phyloP scores from a whole-genome alignment of 2,797 vertebrate genomes.

The Acipenser ruthenus region DNA sequence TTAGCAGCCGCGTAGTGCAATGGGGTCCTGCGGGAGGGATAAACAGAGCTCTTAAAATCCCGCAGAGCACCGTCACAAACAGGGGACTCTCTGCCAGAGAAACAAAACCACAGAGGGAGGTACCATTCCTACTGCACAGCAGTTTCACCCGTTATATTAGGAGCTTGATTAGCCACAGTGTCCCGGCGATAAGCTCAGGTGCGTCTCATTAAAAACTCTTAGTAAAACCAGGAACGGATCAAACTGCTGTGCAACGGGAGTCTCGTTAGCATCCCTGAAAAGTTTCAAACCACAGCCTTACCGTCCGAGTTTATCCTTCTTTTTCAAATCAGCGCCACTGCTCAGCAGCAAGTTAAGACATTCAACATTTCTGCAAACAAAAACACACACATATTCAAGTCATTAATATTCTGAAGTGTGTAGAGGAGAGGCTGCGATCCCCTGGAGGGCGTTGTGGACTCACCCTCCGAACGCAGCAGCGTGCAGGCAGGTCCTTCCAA shows the following conservation, averaged over 20 bases:
- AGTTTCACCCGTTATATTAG: no score
- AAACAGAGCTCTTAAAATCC: background rate
- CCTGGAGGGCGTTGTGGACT: slow-evolving; percentile 16
- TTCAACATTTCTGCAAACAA: slow-evolving; percentile 78
- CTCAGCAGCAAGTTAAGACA: slow-evolving; percentile 97
- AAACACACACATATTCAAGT: no score
- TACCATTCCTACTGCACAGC: no score
- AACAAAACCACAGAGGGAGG: background rate
- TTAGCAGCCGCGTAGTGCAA: slow-evolving; percentile 94
- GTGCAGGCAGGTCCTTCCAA: slow-evolving; percentile 95
- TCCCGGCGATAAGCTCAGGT: no score
- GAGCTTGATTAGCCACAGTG: background rate
- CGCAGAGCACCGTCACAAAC: background rate
- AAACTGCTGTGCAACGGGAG: background rate
- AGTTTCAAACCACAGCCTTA: slow-evolving; percentile 31
- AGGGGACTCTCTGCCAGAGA: no score
- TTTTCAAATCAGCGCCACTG: slow-evolving; percentile 89
- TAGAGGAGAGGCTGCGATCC: no score
- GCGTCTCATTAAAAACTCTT: no score
- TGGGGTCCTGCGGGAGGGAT: slow-evolving; percentile 62
- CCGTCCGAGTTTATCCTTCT: slow-evolving; percentile 91
- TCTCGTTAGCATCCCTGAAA: background rate
- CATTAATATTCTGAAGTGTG: no score
- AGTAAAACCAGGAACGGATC: no score
- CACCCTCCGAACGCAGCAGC: slow-evolving; percentile 96